These are phyloP conservation scores for Trichomalopsis sarcophagae DNA, from an alignment of 1,140 invertebrate species.

Conservation along the genomic window DNA sequence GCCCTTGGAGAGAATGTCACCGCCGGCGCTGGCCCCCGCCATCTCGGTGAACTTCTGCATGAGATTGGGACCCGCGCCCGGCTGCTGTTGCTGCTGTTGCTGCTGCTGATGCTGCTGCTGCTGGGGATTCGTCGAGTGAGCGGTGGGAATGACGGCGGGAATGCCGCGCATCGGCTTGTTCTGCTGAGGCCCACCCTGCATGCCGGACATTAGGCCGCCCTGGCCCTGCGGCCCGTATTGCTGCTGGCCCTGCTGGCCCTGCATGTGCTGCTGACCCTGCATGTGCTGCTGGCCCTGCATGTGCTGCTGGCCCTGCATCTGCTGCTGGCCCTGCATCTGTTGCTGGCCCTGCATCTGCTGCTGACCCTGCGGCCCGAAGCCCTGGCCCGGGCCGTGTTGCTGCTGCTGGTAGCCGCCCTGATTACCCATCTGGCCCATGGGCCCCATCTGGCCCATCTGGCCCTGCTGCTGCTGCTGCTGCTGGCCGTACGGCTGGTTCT, in stretches of 20 bases:
- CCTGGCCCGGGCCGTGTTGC: constrained; percentile 58
- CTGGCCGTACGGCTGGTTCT: constrained; percentile 66
- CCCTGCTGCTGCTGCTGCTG: constrained; percentile 69
- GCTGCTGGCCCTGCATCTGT: constrained; percentile 58
- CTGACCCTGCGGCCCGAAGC: constrained; percentile 57
- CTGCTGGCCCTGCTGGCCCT: constrained; percentile 55
- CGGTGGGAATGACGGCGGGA: constrained; percentile 78
- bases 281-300: constrained; percentile 54
- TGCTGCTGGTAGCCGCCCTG: constrained; percentile 50
- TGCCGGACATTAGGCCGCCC: constrained; percentile 38
- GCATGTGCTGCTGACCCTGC: constrained; percentile 56
- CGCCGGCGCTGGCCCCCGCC: constrained; percentile 82
- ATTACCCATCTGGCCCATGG: constrained; percentile 58
- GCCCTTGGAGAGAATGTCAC: constrained; percentile 90
- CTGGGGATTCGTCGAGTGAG: constrained; percentile 70
- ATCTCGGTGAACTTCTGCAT: constrained; percentile 90
- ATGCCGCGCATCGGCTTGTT: constrained; percentile 75
- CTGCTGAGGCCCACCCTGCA: constrained; percentile 57
- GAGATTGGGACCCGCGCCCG: constrained; percentile 78
- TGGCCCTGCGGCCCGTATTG: constrained; percentile 40
- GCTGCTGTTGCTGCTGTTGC: constrained; percentile 65
- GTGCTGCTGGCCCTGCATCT: constrained; percentile 33
- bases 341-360: constrained; percentile 41
- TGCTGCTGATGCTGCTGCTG: constrained; percentile 71
- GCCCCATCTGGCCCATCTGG: constrained; percentile 69